Evolutionary conservation across 2,113 vertebrate genomes (phyloP).

Genomic region (Pleuronectes platessa): DNA sequence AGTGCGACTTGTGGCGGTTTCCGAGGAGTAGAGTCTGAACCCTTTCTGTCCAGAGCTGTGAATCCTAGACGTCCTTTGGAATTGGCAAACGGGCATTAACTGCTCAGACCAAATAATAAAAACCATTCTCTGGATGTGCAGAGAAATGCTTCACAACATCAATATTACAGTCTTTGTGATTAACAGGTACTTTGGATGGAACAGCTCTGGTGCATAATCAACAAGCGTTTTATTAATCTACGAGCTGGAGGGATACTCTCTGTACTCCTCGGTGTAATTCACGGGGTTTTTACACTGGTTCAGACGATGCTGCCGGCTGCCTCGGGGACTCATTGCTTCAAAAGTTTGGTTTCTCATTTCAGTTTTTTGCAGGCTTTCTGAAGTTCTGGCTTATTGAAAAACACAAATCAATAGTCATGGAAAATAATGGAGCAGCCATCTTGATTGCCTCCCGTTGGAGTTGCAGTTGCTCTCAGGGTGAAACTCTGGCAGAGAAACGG

Average conservation of each 20-base stretch:
- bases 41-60: conserved; percentile 13
- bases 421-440: conserved; percentile 28
- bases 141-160: too few relatives aligned
- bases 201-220: conserved; percentile 29
- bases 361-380: conserved; percentile 39
- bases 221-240: conserved; percentile 18
- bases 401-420: conserved; percentile 61
- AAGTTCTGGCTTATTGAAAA: conserved; percentile 64
- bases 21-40: conserved; percentile 28
- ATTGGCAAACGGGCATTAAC: background rate
- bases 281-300: conserved; percentile 3
- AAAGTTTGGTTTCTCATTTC: conserved; percentile 48
- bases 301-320: conserved; percentile 27
- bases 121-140: too few relatives aligned
- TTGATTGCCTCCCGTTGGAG: conserved; percentile 44
- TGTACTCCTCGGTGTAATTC: conserved; percentile 8
- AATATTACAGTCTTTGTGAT: background rate
- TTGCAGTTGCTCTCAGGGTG: conserved; percentile 23
- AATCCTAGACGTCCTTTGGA: background rate
- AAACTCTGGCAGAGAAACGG: conserved; percentile 29
- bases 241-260: conserved; percentile 6
- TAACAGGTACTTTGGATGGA: conserved; percentile 13
- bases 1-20: background rate
- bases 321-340: conserved; percentile 39
- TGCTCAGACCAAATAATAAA: background rate